Conservation (phyloP, 2,888 invertebrate species). For the Diarsia mendica region DNA sequence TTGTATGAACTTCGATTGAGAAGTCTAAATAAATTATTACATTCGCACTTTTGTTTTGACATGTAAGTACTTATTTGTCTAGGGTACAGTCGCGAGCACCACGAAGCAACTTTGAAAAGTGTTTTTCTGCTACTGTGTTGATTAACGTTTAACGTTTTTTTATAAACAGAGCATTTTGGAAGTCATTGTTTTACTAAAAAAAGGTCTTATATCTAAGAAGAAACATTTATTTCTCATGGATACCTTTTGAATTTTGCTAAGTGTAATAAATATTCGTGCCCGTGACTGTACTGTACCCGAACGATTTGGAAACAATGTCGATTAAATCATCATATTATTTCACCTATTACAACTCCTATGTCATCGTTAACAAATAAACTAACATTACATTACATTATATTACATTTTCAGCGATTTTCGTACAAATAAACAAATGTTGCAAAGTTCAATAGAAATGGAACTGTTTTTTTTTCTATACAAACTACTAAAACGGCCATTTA, state of each 20-base stretch:
- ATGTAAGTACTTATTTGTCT: conserved; percentile 11
- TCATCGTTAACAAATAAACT: conserved; percentile 20
- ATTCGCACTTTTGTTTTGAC: conserved; percentile 33
- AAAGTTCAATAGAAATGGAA: conserved; percentile 25
- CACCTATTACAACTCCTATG: conserved; percentile 12
- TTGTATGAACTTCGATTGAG: conserved; percentile 2
- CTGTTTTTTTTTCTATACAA: background rate
- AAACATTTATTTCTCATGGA: too few species aligned
- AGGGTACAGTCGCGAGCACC: background rate
- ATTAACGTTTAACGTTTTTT: too few species aligned
- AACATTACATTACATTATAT: conserved; percentile 23
- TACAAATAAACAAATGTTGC: conserved; percentile 32
- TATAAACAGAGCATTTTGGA: too few species aligned
- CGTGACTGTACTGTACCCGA: background rate
- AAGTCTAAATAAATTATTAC: conserved; percentile 22
- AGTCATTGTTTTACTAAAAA: too few species aligned
- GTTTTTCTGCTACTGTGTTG: too few species aligned
- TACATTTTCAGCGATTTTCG: conserved; percentile 25
- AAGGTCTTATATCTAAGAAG: too few species aligned
- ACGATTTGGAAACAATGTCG: conserved; percentile 37
- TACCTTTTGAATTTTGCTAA: too few species aligned
- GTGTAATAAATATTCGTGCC: too few species aligned
- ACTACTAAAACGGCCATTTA: conserved; percentile 26
- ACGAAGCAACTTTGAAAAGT: too few species aligned
- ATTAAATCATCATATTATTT: conserved; percentile 21